Evolutionary conservation across 2,888 invertebrate genomes (phyloP), one percentile per base, ranked within the genome.

Genomic region (Tethea ocularis): DNA sequence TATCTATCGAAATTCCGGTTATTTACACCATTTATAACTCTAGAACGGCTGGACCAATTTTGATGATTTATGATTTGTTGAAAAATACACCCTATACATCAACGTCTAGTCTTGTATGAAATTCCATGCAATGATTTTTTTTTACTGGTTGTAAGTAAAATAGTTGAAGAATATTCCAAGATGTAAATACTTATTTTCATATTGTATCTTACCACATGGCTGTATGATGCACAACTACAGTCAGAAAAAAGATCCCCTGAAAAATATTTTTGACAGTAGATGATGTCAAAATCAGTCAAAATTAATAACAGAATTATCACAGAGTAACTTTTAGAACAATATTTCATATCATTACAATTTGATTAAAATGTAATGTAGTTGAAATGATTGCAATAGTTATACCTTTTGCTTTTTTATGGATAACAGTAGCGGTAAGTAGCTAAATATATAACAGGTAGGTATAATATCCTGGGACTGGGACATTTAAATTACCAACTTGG

Each of bases 381-480:
- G 63, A 73, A 68, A 72, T 74, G 69, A 59, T 64, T 53, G 36
- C 57, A 54, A 36, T 57, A 46, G 36, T 61, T 24, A 57, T 66
- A 51, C 63, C 59, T 17, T 64, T 66, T 59, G 52, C 66, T 20
- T 57, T 72, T 60, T 55, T 73, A 61, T 75, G 69, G 72, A 60
- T 68, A 22, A 58, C 67, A 63, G 73, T 69, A 22, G 57, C 67
- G 64, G 73, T 69, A 59, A 74, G 73, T 64, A 41, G 11, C 57
- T 41, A 52, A 22, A 57, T 8, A 1, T 10, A 10, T 10, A 53
- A 52, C 26, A 36, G 15, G 38, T n/a, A n/a, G n/a, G n/a, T n/a
- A n/a, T n/a, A n/a, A n/a, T n/a, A n/a, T n/a, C n/a, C n/a, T n/a
- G n/a, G n/a, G n/a, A n/a, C n/a, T n/a, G n/a, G n/a, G n/a, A n/a